These are phyloP conservation scores for Nephila pilipes DNA, from an alignment of 1,140 invertebrate genomes.

Conservation along the genomic window DNA sequence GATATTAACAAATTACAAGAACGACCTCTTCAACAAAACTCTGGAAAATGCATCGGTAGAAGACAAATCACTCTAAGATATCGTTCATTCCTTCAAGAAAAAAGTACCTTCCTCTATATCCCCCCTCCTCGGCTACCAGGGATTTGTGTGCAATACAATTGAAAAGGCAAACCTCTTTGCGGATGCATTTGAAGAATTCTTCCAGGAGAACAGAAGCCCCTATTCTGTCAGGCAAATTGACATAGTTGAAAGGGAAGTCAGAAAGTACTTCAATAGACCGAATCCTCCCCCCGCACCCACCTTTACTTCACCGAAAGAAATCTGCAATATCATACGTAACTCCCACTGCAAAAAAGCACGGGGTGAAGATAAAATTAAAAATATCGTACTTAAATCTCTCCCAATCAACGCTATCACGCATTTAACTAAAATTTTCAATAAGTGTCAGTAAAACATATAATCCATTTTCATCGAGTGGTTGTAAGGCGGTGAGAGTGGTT, in stretches of 20 bases:
- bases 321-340: neutral
- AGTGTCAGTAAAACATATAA: neutral
- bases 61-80: neutral
- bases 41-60: neutral
- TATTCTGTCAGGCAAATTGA: neutral
- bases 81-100: neutral
- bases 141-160: neutral
- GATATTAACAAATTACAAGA: neutral
- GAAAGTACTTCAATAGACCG: neutral
- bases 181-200: neutral
- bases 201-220: neutral
- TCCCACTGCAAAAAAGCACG: neutral
- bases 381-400: neutral
- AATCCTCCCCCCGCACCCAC: neutral
- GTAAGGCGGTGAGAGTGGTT: too few relatives aligned
- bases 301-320: neutral
- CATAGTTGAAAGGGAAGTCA: too few relatives aligned
- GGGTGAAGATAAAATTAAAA: neutral
- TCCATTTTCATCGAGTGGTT: too few relatives aligned
- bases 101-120: neutral
- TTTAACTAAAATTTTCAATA: neutral
- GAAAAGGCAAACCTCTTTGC: neutral
- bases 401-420: neutral
- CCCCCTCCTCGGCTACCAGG: too few relatives aligned
- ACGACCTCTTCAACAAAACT: neutral